A percentile compares a stretch with the other conserved stretches of the same genome.
Evolutionary conservation across 2,797 vertebrate species (phyloP).

Genomic region (Leptoclinus maculatus): DNA sequence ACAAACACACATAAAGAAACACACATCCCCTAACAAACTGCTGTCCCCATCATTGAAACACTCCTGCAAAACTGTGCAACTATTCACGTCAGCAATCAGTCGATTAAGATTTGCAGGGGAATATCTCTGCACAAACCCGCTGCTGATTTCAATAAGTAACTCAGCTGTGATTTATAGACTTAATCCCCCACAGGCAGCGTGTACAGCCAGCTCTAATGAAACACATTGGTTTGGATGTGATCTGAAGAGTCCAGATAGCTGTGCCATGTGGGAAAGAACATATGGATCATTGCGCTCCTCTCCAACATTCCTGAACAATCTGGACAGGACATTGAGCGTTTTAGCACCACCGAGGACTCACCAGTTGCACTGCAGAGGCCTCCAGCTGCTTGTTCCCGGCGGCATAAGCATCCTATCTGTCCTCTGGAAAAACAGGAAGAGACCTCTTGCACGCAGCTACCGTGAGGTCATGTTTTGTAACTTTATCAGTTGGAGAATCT

Average conservation of each 20-base stretch:
- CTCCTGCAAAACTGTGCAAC: constrained; percentile 30
- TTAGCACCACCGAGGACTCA: constrained; percentile 68
- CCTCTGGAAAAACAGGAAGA: constrained; percentile 55
- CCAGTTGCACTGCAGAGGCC: constrained; percentile 45
- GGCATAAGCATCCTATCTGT: constrained; percentile 35
- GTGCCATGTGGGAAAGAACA: constrained; percentile 71
- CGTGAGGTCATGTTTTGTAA: constrained; percentile 28
- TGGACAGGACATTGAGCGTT: constrained; percentile 79
- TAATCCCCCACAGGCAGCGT: constrained; percentile 64
- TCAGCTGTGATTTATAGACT: constrained; percentile 74
- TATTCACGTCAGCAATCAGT: constrained; percentile 51
- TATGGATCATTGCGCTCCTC: constrained; percentile 73
- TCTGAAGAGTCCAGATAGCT: constrained; percentile 64
- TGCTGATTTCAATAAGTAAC: constrained; percentile 74
- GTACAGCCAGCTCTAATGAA: constrained; percentile 75
- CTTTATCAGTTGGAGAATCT: constrained; percentile 19
- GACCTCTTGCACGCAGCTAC: constrained; percentile 25
- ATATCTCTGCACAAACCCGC: constrained; percentile 45
- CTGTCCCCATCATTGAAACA: constrained; percentile 21
- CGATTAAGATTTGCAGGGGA: constrained; percentile 57
- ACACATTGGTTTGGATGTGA: constrained; percentile 73
- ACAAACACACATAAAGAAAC: neutral
- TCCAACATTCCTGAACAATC: constrained; percentile 81
- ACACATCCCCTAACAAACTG: neutral
- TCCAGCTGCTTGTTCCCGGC: constrained; percentile 55